phyloP scores from a whole-genome alignment of 1,140 invertebrate genomes.

The Parasteatoda tepidariorum region DNA sequence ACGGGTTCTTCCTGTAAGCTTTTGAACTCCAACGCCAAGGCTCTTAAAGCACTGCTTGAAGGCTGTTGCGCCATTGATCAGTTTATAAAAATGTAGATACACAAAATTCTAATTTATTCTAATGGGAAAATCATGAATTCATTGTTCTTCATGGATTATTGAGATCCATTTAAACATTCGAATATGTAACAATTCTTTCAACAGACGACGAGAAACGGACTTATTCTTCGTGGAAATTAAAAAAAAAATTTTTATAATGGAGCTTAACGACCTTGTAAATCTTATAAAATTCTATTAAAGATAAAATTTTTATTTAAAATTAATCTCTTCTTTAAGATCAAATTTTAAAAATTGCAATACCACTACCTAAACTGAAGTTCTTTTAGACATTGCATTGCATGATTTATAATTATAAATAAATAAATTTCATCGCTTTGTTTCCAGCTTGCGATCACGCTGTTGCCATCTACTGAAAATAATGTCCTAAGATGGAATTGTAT shows the following conservation, averaged over 20 bases:
- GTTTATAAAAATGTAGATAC: too few relatives aligned
- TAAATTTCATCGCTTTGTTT: too few relatives aligned
- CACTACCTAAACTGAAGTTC: too few relatives aligned
- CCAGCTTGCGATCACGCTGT: too few relatives aligned
- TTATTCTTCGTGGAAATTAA: neutral
- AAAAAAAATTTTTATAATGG: neutral
- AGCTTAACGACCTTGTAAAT: neutral
- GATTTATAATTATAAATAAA: too few relatives aligned
- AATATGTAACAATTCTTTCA: neutral
- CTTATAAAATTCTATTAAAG: neutral
- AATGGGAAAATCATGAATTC: neutral
- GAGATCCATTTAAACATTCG: neutral
- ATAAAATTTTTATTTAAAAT: too few relatives aligned
- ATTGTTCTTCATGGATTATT: neutral
- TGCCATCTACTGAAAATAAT: too few relatives aligned
- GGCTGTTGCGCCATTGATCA: conserved; percentile 73
- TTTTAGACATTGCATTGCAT: too few relatives aligned
- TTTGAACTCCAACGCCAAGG: conserved; percentile 96
- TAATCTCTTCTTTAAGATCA: too few relatives aligned
- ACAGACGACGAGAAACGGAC: neutral
- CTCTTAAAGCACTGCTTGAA: conserved; percentile 90
- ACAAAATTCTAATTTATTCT: neutral
- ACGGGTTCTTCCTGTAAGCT: conserved; percentile 97
- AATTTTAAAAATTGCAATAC: too few relatives aligned
- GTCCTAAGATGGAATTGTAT: too few relatives aligned